Evolutionary conservation across 2,113 vertebrate species (phyloP).

Genomic region (Lipophrys pholis): DNA sequence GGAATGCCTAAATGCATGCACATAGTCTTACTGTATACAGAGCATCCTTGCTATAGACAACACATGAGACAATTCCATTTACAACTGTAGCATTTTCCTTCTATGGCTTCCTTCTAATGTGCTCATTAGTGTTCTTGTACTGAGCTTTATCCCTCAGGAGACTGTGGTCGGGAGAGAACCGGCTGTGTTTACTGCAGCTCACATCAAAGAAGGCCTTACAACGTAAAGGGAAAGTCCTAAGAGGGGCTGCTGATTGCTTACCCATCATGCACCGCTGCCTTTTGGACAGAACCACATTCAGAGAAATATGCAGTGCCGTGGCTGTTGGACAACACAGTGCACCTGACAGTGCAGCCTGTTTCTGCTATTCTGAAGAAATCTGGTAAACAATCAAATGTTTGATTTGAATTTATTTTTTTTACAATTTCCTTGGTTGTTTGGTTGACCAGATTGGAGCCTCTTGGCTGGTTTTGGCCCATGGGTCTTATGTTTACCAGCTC

Average conservation of each 20-base stretch:
- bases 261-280: slow-evolving; percentile 71
- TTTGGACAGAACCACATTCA: slow-evolving; percentile 61
- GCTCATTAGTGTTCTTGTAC: slow-evolving; percentile 83
- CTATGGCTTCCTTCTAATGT: slow-evolving; percentile 81
- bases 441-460: too few relatives aligned
- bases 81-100: slow-evolving; percentile 79
- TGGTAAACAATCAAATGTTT: too few relatives aligned
- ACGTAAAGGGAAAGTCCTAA: slow-evolving; percentile 66
- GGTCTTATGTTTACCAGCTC: too few relatives aligned
- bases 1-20: not conserved
- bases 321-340: slow-evolving; percentile 19
- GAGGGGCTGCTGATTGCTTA: slow-evolving; percentile 71
- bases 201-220: slow-evolving; percentile 78
- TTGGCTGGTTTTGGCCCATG: too few relatives aligned
- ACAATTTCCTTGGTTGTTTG: too few relatives aligned
- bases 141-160: slow-evolving; percentile 73
- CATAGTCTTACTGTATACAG: slow-evolving; percentile 17
- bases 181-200: slow-evolving; percentile 79
- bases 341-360: slow-evolving; percentile 1
- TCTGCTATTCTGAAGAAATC: slow-evolving; percentile 16
- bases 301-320: slow-evolving; percentile 27
- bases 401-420: too few relatives aligned
- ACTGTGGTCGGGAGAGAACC: slow-evolving; percentile 69
- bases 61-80: slow-evolving; percentile 76
- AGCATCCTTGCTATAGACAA: slow-evolving; percentile 50